Conservation (phyloP, 2,888 invertebrate genomes). For the Anticlea derivata region DNA sequence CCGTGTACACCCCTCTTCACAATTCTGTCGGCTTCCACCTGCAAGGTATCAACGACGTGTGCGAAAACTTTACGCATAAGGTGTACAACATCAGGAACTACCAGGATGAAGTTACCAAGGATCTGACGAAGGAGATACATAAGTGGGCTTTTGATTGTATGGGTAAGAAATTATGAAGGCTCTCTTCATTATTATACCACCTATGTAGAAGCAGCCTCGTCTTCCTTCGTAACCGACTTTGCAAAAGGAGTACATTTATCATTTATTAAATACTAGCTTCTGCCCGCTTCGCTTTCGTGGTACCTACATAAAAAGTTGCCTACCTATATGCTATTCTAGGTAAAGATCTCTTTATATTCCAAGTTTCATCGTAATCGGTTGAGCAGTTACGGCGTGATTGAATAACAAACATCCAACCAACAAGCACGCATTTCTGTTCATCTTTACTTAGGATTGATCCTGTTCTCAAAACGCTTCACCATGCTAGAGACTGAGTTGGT, state of each 20-base stretch:
- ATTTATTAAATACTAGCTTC: no score
- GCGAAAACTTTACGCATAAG: slow-evolving; percentile 65
- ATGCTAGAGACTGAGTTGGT: slow-evolving; percentile 80
- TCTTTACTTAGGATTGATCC: slow-evolving; percentile 58
- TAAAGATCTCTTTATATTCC: no score
- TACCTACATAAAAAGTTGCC: no score
- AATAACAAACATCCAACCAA: no score
- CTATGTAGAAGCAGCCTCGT: no score
- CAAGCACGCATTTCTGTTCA: neutral
- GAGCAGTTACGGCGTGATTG: no score
- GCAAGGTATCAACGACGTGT: slow-evolving; percentile 66
- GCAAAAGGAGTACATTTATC: no score
- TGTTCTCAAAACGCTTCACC: slow-evolving; percentile 85
- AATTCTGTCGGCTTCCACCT: slow-evolving; percentile 58
- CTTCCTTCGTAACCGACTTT: no score
- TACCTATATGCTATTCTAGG: no score
- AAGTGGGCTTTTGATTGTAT: slow-evolving; percentile 89
- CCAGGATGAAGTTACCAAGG: slow-evolving; percentile 85
- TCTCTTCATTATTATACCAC: no score
- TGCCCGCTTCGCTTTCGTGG: no score
- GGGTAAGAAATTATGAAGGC: slow-evolving; percentile 53
- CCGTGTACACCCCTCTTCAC: slow-evolving; percentile 76
- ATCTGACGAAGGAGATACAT: slow-evolving; percentile 84
- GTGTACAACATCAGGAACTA: slow-evolving; percentile 82
- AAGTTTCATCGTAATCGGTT: no score